Base-by-base conservation (phyloP, 2,797 vertebrate genomes). In the Squalus acanthias region DNA sequence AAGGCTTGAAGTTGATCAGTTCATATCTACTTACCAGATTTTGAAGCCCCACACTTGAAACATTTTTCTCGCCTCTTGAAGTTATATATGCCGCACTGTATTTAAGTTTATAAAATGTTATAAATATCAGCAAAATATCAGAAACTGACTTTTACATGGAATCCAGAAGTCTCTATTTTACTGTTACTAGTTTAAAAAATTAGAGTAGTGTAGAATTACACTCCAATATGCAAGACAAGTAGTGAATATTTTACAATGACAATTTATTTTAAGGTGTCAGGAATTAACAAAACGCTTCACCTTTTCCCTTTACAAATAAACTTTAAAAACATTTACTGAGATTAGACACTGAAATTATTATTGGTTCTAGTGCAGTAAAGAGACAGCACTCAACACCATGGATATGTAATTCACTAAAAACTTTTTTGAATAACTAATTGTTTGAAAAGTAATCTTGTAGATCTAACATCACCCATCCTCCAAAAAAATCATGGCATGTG, bases 41-140 rank as follows among this genome's bases (percentile, higher is more conserved):
- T 99, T 98, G 99, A 98, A 0, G 99, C 99, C 98, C 99, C 99
- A 97, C 99, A 99, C 97, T 99, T 99, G 98, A 99, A 99, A 98
- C 99, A 99, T 99, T 99, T 99, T 98, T 99, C 98, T 98, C 99
- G 98, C 98, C 99, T 99, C 97, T 99, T 99, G 99, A 99, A 99
- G 99, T 99, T 99, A 98, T 99, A 99, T 98, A 99, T 99, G 98
- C 99, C 99, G 98, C 99, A 99, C 99, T 99, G 98, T 72, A 98
- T 57, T 74, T 76, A 65, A 92, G 60, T 93, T 69, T 69, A 93
- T 69, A 69, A 69, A 93, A 93, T 69, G 39, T 69, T 85, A 85
- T 17, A 50, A 39, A 92, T 3, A 39, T 82, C 79, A 82, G 79
- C 39, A 89, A 89, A 60, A 63, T 29, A 95, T 53, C 50, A 95